These are phyloP conservation scores for Dasysyrphus albostriatus DNA, from an alignment of 2,888 invertebrate genomes.

Conservation along the genomic window DNA sequence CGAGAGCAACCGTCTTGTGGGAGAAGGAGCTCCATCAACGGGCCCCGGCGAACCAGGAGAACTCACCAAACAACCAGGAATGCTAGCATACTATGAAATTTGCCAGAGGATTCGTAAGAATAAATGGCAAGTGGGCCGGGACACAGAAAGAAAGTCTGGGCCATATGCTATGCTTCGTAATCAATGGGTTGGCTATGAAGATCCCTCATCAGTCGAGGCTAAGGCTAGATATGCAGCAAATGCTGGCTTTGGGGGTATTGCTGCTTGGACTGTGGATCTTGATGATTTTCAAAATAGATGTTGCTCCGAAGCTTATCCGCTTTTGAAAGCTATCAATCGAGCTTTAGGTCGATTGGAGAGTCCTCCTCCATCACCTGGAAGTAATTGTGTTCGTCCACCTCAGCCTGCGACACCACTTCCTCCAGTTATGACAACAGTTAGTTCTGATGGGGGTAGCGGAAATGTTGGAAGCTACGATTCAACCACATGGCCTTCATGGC, in stretches of 20 bases:
- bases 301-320: conserved; percentile 91
- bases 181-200: conserved; percentile 97
- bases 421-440: conserved; percentile 89
- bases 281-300: conserved; percentile 95
- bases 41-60: conserved; percentile 93
- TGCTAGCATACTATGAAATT: conserved; percentile 94
- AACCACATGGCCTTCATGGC: conserved; percentile 81
- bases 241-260: conserved; percentile 91
- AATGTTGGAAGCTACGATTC: conserved; percentile 79
- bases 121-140: conserved; percentile 88
- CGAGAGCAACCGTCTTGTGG: conserved; percentile 81
- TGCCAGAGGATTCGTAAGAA: conserved; percentile 89
- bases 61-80: conserved; percentile 93
- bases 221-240: conserved; percentile 91
- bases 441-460: conserved; percentile 85
- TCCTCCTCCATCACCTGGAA: conserved; percentile 85
- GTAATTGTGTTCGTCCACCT: conserved; percentile 89
- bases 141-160: conserved; percentile 85
- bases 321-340: conserved; percentile 90
- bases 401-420: conserved; percentile 90
- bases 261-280: conserved; percentile 94
- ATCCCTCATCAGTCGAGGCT: conserved; percentile 89
- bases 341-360: conserved; percentile 88
- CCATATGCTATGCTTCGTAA: conserved; percentile 91
- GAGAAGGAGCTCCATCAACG: conserved; percentile 87